Base-by-base conservation (phyloP, 1,140 invertebrate genomes). In the Tetramorium parvispinum region DNA sequence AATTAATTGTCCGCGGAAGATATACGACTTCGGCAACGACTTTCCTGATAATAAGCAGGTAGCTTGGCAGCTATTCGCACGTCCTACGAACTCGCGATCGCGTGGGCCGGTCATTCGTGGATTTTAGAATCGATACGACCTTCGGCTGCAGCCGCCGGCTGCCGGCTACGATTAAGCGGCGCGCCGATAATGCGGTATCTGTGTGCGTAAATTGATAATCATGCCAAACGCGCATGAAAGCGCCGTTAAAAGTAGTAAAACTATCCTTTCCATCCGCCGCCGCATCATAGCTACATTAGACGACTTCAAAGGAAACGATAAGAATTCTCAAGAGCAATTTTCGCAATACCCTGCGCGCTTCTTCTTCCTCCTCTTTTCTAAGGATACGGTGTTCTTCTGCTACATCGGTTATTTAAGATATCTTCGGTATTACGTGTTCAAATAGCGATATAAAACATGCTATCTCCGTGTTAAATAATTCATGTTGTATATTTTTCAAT, bases 111-210 rank as follows among this genome's bases (percentile, higher is more conserved):
- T 11, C 89, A 79, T 85, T 85, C 78, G 55, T 79, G 66, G 75
- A 91, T 91, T 91, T 91, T 88, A 51, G 53, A 90, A 89, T 87
- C 68, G 77, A 86, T 82, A 86, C 78, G 87, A 83, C 87, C 78
- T 89, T 89, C 88, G 87, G 18, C 57, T 71, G 63, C 71, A 65
- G 59, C 63, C 16, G 51, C 57, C 65, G 40, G 40, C 88, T 77
- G 65, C 87, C 66, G 63, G 55, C 49, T 57, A 53, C 81, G 71
- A 89, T 89, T 85, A 88, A 86, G 73, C 49, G 63, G 70, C 49
- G 51, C 63, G 77, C 68, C 87, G 86, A 68, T 83, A 85, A 83
- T 83, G 18, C 53, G 37, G 27, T 59, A 63, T 73, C 68, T 73
- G 7, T 49, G 18, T 24, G 40, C 40, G 16, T 32, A 59, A 83